These are phyloP conservation scores for Protomyctophum bolini DNA, from an alignment of 2,113 vertebrate species.

Conservation along the genomic window DNA sequence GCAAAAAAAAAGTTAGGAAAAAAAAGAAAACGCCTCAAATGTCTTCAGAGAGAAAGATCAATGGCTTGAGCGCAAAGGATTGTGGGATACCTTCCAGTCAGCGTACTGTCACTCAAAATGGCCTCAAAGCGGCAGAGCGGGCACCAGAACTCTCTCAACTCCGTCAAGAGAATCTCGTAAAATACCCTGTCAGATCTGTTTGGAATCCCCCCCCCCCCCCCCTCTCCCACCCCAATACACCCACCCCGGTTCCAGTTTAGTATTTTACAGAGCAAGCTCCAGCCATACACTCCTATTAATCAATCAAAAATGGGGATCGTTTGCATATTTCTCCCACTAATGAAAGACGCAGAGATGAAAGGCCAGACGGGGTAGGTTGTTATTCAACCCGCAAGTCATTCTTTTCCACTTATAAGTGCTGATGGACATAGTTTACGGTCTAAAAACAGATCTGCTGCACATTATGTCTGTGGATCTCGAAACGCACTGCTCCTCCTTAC, in stretches of 20 bases:
- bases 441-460: slow-evolving; percentile 45
- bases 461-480: slow-evolving; percentile 34
- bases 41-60: slow-evolving; percentile 47
- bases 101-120: slow-evolving; percentile 48
- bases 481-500: slow-evolving; percentile 26
- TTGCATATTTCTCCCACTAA: slow-evolving; percentile 49
- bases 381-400: slow-evolving; percentile 33
- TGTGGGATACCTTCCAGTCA: slow-evolving; percentile 55
- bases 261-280: slow-evolving; percentile 36
- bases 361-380: slow-evolving; percentile 17
- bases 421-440: slow-evolving; percentile 48
- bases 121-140: slow-evolving; percentile 39
- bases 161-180: slow-evolving; percentile 53
- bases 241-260: slow-evolving; percentile 36
- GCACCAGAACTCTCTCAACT: slow-evolving; percentile 35
- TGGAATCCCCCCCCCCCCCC: slow-evolving; percentile 24
- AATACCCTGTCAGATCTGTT: slow-evolving; percentile 26
- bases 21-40: slow-evolving; percentile 20
- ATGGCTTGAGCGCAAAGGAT: slow-evolving; percentile 32
- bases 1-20: too few species aligned
- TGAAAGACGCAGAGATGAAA: slow-evolving; percentile 50
- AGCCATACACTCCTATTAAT: slow-evolving; percentile 37
- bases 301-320: slow-evolving; percentile 37
- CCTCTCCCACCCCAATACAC: too few species aligned
- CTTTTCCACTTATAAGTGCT: slow-evolving; percentile 53